Evolutionary conservation across 2,113 vertebrate species (phyloP).

Genomic region (Amblyornis subalaris): DNA sequence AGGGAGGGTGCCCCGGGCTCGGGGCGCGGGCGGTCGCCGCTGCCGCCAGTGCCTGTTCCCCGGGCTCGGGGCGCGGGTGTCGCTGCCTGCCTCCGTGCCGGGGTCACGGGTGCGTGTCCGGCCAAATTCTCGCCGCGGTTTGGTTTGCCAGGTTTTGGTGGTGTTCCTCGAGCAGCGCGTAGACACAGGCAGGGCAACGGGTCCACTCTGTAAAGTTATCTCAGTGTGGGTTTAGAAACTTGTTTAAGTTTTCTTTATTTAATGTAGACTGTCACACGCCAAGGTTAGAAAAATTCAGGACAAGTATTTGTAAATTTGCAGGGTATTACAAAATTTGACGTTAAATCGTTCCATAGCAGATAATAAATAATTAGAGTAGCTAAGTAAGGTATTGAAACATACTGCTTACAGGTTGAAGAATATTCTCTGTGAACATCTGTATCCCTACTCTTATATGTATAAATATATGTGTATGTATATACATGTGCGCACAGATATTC

Average conservation of each 20-base stretch:
- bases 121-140: rapidly evolving
- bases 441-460: rapidly evolving
- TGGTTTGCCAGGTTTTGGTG: rapidly evolving
- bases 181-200: background rate
- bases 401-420: background rate
- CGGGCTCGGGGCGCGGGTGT: background rate
- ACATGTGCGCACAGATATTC: no score
- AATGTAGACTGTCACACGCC: background rate
- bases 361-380: background rate
- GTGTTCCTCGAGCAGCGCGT: background rate
- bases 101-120: background rate
- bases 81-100: background rate
- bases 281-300: background rate
- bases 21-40: background rate
- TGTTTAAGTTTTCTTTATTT: background rate
- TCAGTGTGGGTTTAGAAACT: background rate
- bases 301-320: background rate
- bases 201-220: rapidly evolving
- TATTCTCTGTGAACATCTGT: background rate
- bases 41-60: background rate
- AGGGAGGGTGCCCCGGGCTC: background rate
- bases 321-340: background rate
- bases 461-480: background rate
- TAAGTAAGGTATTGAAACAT: background rate
- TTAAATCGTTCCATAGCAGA: background rate